A percentile compares a stretch with the other conserved stretches of the same genome.
These are phyloP conservation scores for Tetragnatha versicolor DNA, from an alignment of 1,140 invertebrate genomes.

Conservation along the genomic window DNA sequence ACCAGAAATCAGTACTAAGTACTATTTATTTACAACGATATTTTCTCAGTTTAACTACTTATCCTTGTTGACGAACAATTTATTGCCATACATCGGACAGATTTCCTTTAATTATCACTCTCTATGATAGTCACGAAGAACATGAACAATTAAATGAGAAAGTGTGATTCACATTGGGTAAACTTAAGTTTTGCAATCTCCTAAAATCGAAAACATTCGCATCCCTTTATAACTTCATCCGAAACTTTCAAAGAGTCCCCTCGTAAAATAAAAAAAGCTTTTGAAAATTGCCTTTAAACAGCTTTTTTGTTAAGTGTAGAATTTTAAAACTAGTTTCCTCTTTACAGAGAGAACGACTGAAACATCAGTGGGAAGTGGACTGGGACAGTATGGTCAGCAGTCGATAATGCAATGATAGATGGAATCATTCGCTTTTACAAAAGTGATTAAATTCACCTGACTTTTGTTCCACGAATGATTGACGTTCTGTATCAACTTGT, in stretches of 20 bases:
- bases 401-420: conserved; percentile 11
- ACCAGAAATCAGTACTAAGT: too few relatives aligned
- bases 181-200: background rate
- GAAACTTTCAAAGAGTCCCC: conserved; percentile 10
- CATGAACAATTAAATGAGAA: background rate
- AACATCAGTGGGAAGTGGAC: conserved; percentile 41
- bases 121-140: too few relatives aligned
- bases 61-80: too few relatives aligned
- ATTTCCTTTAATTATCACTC: too few relatives aligned
- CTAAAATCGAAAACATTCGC: background rate
- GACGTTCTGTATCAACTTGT: background rate
- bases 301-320: background rate
- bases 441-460: too few relatives aligned
- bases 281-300: background rate
- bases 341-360: conserved; percentile 37
- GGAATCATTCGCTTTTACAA: too few relatives aligned
- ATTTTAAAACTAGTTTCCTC: background rate
- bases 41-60: too few relatives aligned
- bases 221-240: background rate
- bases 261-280: background rate
- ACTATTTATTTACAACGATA: too few relatives aligned
- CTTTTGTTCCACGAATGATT: too few relatives aligned
- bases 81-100: too few relatives aligned
- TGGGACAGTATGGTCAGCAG: conserved; percentile 41
- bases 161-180: background rate